These are phyloP conservation scores for Callorhinus ursinus DNA, from an alignment of 2,113 vertebrate species.

Conservation along the genomic window DNA sequence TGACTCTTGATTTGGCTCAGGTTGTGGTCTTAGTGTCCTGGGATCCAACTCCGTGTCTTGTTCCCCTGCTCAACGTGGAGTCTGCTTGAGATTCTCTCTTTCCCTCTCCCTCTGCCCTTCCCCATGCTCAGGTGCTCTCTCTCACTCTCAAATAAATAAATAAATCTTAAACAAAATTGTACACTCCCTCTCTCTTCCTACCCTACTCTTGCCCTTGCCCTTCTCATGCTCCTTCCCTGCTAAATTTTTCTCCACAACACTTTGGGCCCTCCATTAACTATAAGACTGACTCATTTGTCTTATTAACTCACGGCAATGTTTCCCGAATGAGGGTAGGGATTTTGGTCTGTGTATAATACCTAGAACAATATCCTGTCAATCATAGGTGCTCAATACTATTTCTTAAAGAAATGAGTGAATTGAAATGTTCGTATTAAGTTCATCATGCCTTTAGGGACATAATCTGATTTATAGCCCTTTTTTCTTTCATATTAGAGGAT, in stretches of 20 bases:
- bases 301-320: background rate
- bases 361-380: background rate
- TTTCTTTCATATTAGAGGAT: background rate
- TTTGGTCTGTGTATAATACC: background rate
- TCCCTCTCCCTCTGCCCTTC: background rate
- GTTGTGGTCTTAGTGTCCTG: background rate
- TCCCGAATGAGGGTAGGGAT: background rate
- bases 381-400: background rate
- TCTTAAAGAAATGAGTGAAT: background rate
- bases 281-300: background rate
- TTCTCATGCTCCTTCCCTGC: fast-evolving
- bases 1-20: background rate
- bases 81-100: background rate
- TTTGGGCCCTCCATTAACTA: background rate
- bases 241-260: background rate
- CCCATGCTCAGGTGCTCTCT: background rate
- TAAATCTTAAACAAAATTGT: background rate
- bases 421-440: background rate
- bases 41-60: background rate
- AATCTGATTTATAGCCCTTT: background rate
- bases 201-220: fast-evolving
- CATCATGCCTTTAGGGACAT: background rate
- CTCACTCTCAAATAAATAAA: background rate
- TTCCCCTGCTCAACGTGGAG: background rate
- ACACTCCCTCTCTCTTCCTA: background rate